phyloP scores from a whole-genome alignment of 2,113 vertebrate species.

The Pungitius pungitius region DNA sequence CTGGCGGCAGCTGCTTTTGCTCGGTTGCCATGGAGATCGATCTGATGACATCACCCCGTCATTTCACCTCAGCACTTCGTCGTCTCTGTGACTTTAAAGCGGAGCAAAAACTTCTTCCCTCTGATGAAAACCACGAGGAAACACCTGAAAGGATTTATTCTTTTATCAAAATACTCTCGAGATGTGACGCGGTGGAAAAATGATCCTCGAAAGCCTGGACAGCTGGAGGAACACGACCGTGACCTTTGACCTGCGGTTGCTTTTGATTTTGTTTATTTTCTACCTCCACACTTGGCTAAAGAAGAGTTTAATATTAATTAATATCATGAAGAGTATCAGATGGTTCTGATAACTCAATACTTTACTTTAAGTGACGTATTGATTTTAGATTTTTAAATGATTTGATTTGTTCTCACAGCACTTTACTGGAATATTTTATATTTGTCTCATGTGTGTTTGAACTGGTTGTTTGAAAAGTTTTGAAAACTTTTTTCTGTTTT shows the following conservation, averaged over 20 bases:
- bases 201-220: background rate
- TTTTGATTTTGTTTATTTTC: background rate
- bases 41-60: background rate
- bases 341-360: background rate
- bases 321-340: background rate
- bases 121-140: background rate
- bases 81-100: background rate
- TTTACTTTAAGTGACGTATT: too few species aligned
- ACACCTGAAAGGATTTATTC: background rate
- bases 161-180: background rate
- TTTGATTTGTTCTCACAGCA: too few species aligned
- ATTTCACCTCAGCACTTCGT: background rate
- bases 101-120: background rate
- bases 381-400: too few species aligned
- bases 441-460: too few species aligned
- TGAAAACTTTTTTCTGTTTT: background rate
- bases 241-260: background rate
- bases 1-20: background rate
- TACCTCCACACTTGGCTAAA: background rate
- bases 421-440: too few species aligned
- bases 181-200: background rate
- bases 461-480: background rate
- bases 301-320: background rate
- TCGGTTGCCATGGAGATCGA: background rate
- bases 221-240: background rate